Percentiles rank a stretch among this genome's conserved stretches.
Evolutionary conservation across 2,113 vertebrate genomes (phyloP).

Genomic region (Cairina moschata): DNA sequence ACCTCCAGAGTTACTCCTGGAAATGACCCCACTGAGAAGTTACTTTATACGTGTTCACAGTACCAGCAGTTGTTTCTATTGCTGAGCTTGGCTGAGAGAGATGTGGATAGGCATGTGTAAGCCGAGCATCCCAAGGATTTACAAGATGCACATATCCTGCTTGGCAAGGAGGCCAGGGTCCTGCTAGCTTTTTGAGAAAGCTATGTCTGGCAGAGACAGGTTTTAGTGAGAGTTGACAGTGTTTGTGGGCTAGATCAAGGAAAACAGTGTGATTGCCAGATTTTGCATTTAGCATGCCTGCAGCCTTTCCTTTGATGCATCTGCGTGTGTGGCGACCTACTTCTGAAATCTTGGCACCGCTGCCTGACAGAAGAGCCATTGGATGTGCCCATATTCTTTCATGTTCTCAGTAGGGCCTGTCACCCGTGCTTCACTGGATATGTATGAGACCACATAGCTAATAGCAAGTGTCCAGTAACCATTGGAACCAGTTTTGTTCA

Average conservation of each 20-base stretch:
- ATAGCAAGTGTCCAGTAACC: constrained; percentile 45
- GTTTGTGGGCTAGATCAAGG: constrained; percentile 60
- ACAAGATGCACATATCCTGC: constrained; percentile 9
- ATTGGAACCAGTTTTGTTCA: constrained; percentile 42
- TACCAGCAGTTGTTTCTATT: neutral
- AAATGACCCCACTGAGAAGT: neutral
- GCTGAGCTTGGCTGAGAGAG: neutral
- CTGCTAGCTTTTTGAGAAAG: constrained; percentile 41
- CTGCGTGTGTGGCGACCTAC: constrained; percentile 64
- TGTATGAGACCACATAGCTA: constrained; percentile 41
- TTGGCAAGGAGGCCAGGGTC: constrained; percentile 43
- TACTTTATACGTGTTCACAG: neutral
- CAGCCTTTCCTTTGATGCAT: constrained; percentile 60
- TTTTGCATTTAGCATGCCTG: constrained; percentile 58
- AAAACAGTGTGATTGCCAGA: constrained; percentile 36
- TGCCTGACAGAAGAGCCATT: constrained; percentile 30
- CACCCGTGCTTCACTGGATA: constrained; percentile 7
- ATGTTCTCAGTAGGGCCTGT: constrained; percentile 62
- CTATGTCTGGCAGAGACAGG: constrained; percentile 39
- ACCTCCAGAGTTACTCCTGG: neutral
- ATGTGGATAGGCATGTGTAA: neutral
- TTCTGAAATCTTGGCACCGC: constrained; percentile 65
- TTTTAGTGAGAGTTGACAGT: constrained; percentile 53
- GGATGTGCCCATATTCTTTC: constrained; percentile 55
- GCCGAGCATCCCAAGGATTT: neutral